phyloP scores from a whole-genome alignment of 2,113 vertebrate species.

The Amblyornis subalaris region DNA sequence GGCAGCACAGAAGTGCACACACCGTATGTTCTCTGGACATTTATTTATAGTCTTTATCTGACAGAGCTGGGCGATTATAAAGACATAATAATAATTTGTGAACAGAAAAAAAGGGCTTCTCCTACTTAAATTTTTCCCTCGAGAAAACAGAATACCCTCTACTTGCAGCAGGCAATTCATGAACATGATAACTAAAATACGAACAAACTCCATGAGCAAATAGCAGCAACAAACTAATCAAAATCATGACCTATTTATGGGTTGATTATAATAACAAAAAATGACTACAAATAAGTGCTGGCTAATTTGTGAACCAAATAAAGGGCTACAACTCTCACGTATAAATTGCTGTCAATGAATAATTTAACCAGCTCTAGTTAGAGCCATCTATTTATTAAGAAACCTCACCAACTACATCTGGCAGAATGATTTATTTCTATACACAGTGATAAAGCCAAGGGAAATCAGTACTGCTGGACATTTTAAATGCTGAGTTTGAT shows the following conservation, averaged over 20 bases:
- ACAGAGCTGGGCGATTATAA: background rate
- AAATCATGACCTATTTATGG: slow-evolving; percentile 5
- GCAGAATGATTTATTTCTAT: background rate
- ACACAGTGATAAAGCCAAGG: background rate
- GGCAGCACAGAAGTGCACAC: background rate
- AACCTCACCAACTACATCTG: slow-evolving; percentile 4
- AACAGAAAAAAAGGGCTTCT: background rate
- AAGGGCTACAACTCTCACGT: background rate
- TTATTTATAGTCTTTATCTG: slow-evolving; percentile 1
- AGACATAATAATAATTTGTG: background rate
- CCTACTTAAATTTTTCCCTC: background rate
- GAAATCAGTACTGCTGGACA: background rate
- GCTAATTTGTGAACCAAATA: slow-evolving; percentile 30
- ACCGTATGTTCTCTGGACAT: background rate
- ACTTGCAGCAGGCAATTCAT: background rate
- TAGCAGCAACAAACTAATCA: slow-evolving; percentile 13
- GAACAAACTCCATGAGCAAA: background rate
- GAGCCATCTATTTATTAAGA: background rate
- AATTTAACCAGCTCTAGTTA: slow-evolving; percentile 17
- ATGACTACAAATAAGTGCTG: background rate
- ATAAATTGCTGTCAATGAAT: slow-evolving; percentile 12
- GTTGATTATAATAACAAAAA: slow-evolving; percentile 14
- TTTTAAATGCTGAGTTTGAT: background rate
- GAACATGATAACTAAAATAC: background rate
- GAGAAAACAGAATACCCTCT: background rate